Evolutionary conservation across 2,888 invertebrate species (phyloP), one percentile per base, ranked within the genome.

Genomic region (Himalopsyche kuldschensis): DNA sequence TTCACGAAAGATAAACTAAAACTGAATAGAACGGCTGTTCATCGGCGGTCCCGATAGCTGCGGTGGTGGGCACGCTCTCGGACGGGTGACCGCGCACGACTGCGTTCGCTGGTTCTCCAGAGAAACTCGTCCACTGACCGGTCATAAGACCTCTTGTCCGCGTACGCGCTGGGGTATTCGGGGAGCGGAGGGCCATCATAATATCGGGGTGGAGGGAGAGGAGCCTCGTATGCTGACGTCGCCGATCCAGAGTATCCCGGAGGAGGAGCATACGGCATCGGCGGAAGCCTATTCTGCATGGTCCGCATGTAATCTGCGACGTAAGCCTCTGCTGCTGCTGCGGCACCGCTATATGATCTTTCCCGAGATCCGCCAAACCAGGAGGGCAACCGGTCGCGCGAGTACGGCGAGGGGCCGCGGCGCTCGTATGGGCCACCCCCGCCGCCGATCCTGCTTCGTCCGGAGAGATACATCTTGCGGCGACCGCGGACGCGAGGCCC

Each of bases 281-380:
- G 97, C 78, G 97, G 96, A 87, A 96, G 89, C 88, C 96, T 96
- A 87, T 96, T 96, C 88, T 96, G 96, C 95, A 96, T 96, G 35
- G 95, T 95, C 46, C 96, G 93, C 95, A 97, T 96, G 88, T 97
- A 97, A 88, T 97, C 97, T 17, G 96, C 96, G 35, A 96, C 96
- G 89, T 96, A 96, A 0, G 96, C 96, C 88, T 96, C 96, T n/a
- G 96, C 96, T 15, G 94, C 94, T 5, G 94, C 94, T 24, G 95
- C 94, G 24, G 90, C 89, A 84, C 90, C 89, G 81, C 89, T 89
- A 86, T 91, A 92, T n/a, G 87, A 35, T 4, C 82, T 80, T n/a
- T 81, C 81, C 32, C 85, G 80, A 17, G 81, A 78, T 6, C 81
- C 35, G 55, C 93, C 92, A 88, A 94, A 95, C 93, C 94, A 95